Percentiles rank a stretch among this genome's conserved stretches.
Conservation (phyloP, 2,888 invertebrate genomes). For the Hybos culiciformis region DNA sequence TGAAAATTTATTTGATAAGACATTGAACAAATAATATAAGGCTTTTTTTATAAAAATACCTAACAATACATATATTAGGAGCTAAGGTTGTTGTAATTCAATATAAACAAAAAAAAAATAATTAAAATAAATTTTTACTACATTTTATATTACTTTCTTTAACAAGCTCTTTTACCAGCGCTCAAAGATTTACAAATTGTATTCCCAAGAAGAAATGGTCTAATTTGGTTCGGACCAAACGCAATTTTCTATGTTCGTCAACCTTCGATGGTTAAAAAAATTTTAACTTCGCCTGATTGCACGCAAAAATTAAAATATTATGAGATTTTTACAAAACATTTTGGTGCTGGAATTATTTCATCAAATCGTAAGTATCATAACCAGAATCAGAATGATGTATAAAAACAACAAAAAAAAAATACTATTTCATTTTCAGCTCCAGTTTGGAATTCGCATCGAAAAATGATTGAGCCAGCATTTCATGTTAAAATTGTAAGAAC, state of each 20-base stretch:
- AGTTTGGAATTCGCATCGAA: not conserved
- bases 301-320: not conserved
- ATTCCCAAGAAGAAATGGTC: not conserved
- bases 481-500: conserved; percentile 23
- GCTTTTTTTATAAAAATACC: too few species aligned
- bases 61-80: too few species aligned
- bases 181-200: too few species aligned
- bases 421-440: not conserved
- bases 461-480: not conserved
- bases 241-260: not conserved
- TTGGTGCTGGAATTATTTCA: not conserved
- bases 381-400: not conserved
- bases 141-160: not conserved
- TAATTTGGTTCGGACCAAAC: not conserved
- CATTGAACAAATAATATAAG: too few species aligned
- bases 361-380: not conserved
- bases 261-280: not conserved
- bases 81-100: too few species aligned
- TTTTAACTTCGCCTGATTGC: not conserved
- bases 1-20: too few species aligned
- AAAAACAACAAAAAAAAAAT: not conserved
- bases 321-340: not conserved
- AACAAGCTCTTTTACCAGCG: too few species aligned
- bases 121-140: not conserved
- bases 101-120: too few species aligned